These are phyloP conservation scores for Centropus bengalensis DNA, from an alignment of 2,113 vertebrate species.

Conservation along the genomic window DNA sequence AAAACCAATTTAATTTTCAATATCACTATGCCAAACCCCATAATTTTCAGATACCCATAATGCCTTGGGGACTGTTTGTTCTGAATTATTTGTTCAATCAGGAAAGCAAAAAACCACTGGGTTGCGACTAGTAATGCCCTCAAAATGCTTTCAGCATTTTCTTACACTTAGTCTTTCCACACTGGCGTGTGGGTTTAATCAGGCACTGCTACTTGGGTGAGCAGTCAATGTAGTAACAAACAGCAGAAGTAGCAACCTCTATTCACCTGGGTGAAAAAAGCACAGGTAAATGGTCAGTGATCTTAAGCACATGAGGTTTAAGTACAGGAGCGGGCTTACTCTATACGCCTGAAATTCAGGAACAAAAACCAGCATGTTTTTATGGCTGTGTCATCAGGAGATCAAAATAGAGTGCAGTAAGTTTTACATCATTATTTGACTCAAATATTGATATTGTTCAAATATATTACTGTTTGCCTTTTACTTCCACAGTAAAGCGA, in stretches of 20 bases:
- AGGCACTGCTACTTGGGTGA: background rate
- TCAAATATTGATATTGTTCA: background rate
- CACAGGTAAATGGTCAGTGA: background rate
- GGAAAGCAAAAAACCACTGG: background rate
- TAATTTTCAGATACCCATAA: background rate
- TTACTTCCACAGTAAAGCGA: conserved; percentile 8
- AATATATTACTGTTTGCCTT: background rate
- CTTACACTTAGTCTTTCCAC: background rate
- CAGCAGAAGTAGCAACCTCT: background rate
- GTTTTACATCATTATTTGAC: background rate
- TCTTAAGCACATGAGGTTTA: background rate
- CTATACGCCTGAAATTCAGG: background rate
- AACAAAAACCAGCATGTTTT: background rate
- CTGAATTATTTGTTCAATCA: background rate
- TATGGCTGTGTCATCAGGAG: background rate
- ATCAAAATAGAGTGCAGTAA: background rate
- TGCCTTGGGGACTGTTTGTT: background rate
- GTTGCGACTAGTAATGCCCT: background rate
- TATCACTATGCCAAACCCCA: background rate
- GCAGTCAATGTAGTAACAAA: background rate
- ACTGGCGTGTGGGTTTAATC: background rate
- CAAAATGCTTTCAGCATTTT: background rate
- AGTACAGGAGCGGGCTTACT: background rate
- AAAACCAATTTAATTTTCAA: background rate
- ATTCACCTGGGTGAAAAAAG: background rate